Evolutionary conservation across 2,797 vertebrate genomes (phyloP).

Genomic region (Menidia menidia): DNA sequence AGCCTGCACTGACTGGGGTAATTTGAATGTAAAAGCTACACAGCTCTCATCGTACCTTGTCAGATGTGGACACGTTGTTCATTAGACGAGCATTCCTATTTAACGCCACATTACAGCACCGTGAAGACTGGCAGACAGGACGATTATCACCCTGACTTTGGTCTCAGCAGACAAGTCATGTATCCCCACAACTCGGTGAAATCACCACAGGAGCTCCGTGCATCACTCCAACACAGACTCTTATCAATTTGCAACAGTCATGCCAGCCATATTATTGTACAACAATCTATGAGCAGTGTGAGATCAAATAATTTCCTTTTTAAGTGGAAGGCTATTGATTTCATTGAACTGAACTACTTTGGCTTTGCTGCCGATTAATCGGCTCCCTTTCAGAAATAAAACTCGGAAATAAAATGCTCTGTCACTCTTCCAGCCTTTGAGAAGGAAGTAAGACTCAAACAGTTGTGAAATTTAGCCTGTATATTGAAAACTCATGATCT

Average conservation of each 20-base stretch:
- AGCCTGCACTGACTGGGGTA: conserved; percentile 45
- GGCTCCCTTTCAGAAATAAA: conserved; percentile 20
- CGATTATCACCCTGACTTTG: conserved; percentile 69
- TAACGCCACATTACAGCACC: conserved; percentile 79
- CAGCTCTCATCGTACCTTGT: conserved; percentile 74
- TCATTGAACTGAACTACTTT: conserved; percentile 9
- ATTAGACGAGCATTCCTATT: conserved; percentile 79
- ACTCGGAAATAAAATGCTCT: neutral
- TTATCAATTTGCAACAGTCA: conserved; percentile 57
- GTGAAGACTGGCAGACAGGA: conserved; percentile 59
- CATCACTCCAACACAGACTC: conserved; percentile 55
- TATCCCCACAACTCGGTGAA: conserved; percentile 49
- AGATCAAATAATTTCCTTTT: conserved; percentile 27
- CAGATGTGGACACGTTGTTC: conserved; percentile 79
- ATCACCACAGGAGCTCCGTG: conserved; percentile 49
- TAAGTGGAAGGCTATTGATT: conserved; percentile 12
- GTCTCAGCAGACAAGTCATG: conserved; percentile 57
- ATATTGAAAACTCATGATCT: conserved; percentile 35
- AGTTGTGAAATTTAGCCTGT: conserved; percentile 33
- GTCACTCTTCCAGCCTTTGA: no score
- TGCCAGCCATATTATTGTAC: conserved; percentile 34
- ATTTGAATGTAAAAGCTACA: conserved; percentile 72
- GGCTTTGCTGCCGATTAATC: conserved; percentile 1
- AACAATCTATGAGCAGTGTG: conserved; percentile 29
- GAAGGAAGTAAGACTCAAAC: neutral